phyloP scores from a whole-genome alignment of 2,113 vertebrate genomes.

The Boleophthalmus pectinirostris region DNA sequence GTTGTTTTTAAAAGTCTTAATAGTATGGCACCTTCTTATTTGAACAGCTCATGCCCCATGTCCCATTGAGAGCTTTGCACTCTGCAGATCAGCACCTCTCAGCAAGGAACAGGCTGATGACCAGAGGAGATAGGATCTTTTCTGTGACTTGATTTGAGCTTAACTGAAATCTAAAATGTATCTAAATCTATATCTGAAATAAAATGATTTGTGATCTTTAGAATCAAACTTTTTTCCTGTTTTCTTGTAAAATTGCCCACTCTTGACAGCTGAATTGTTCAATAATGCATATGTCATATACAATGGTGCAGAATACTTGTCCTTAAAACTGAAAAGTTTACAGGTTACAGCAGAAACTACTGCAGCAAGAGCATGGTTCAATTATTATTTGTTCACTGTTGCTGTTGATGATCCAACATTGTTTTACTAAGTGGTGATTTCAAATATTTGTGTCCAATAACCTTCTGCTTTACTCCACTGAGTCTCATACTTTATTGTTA shows the following conservation, averaged over 20 bases:
- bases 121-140: too few relatives aligned
- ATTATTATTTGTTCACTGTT: background rate
- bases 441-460: constrained; percentile 13
- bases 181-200: background rate
- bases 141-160: too few relatives aligned
- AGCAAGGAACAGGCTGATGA: too few relatives aligned
- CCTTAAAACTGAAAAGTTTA: background rate
- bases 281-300: background rate
- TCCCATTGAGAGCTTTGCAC: too few relatives aligned
- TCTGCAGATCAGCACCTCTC: too few relatives aligned
- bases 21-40: too few relatives aligned
- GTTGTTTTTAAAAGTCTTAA: too few relatives aligned
- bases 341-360: background rate
- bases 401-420: background rate
- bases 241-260: background rate
- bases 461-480: constrained; percentile 19
- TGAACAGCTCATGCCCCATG: too few relatives aligned
- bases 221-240: background rate
- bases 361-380: background rate
- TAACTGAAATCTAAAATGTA: background rate
- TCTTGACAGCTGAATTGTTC: background rate
- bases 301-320: background rate
- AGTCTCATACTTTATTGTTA: constrained; percentile 12
- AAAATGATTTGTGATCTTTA: background rate
- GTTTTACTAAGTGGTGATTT: constrained; percentile 1